phyloP scores from a whole-genome alignment of 2,888 invertebrate genomes.

The Acronicta psi region DNA sequence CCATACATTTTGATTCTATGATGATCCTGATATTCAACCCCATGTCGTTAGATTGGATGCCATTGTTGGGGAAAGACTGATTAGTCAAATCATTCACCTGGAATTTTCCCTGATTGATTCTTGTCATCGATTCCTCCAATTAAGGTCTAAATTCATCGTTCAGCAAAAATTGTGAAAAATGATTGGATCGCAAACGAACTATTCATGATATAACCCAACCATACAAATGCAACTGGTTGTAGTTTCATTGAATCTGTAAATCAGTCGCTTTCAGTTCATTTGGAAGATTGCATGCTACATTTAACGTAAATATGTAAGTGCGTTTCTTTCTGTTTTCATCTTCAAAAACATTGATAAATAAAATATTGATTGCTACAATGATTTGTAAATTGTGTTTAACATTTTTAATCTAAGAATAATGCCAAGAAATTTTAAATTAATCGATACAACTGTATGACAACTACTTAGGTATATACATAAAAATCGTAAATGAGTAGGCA shows the following conservation, averaged over 20 bases:
- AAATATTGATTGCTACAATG: no score
- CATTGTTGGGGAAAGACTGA: no score
- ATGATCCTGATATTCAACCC: no score
- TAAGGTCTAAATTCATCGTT: constrained; percentile 33
- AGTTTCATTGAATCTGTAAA: constrained; percentile 37
- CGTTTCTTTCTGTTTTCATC: background rate
- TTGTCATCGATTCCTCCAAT: constrained; percentile 29
- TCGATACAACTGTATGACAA: no score
- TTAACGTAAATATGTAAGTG: constrained; percentile 1
- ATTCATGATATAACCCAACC: constrained; percentile 33
- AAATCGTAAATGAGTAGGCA: no score
- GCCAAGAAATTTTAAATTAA: no score
- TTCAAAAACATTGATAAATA: background rate
- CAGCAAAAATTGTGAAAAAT: constrained; percentile 36
- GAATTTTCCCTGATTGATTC: constrained; percentile 16
- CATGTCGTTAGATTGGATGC: no score
- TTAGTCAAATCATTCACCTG: constrained; percentile 21
- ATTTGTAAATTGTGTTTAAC: no score
- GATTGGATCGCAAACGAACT: constrained; percentile 45
- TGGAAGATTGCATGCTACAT: constrained; percentile 3
- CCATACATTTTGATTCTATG: no score
- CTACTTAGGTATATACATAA: no score
- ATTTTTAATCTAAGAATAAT: no score
- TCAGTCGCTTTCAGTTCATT: constrained; percentile 25
- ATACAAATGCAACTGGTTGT: constrained; percentile 25